Evolutionary conservation across 2,797 vertebrate genomes (phyloP).

Genomic region (Rhynchonycteris naso): DNA sequence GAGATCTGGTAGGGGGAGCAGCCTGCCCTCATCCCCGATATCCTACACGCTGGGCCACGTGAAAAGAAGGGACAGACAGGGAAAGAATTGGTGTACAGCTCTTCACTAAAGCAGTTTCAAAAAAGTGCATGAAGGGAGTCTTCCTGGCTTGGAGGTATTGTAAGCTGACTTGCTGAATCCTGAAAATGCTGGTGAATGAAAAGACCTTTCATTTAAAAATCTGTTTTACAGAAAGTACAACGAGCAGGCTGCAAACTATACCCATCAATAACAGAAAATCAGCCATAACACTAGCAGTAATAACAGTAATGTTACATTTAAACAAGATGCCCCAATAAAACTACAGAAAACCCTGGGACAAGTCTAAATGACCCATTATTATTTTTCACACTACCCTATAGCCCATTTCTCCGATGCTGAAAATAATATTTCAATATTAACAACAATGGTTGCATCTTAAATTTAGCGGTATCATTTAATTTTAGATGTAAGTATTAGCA

Average conservation of each 20-base stretch:
- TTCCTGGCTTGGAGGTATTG: not conserved
- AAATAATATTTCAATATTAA: conserved; percentile 22
- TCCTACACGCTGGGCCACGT: accelerated
- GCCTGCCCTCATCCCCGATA: not conserved
- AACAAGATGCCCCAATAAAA: conserved; percentile 3
- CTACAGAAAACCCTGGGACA: not conserved
- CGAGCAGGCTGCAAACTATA: not conserved
- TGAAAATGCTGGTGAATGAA: not conserved
- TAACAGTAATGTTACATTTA: conserved; percentile 9
- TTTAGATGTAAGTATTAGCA: conserved; percentile 57
- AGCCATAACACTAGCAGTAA: not conserved
- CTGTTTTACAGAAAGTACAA: conserved; percentile 30
- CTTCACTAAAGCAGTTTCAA: not conserved
- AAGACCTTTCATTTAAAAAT: not conserved
- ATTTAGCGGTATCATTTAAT: not conserved
- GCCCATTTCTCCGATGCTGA: conserved; percentile 14
- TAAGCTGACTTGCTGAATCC: not conserved
- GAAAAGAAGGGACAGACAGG: not conserved
- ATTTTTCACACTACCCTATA: not conserved
- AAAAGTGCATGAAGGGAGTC: not conserved
- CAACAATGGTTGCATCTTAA: conserved; percentile 13
- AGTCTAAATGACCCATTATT: conserved; percentile 12
- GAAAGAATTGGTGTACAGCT: not conserved
- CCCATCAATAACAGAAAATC: not conserved
- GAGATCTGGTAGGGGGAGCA: not conserved